Percentiles rank a stretch among this genome's conserved stretches.
These are phyloP conservation scores for Donacobius atricapilla DNA, from an alignment of 2,113 vertebrate species.

Conservation along the genomic window DNA sequence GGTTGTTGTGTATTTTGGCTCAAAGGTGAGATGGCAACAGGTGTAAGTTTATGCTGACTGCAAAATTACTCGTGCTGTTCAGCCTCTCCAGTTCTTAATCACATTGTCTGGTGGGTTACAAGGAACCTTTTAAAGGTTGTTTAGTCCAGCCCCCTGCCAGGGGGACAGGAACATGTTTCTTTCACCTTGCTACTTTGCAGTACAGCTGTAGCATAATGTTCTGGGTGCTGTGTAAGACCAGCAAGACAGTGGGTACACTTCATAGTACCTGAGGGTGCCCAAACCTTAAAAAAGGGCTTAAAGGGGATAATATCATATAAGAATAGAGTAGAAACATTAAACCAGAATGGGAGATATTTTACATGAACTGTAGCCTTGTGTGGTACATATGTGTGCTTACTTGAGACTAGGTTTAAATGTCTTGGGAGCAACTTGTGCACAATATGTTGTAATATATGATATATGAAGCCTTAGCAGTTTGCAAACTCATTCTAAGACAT, in stretches of 20 bases:
- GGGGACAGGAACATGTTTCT: neutral
- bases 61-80: neutral
- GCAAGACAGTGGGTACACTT: neutral
- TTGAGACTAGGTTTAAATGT: neutral
- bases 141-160: neutral
- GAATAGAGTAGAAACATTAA: neutral
- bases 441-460: neutral
- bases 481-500: neutral
- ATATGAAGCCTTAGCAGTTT: neutral
- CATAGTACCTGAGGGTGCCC: neutral
- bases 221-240: neutral
- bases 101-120: rapidly evolving
- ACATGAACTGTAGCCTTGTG: neutral
- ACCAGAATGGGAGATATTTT: neutral
- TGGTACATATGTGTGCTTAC: neutral
- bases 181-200: neutral
- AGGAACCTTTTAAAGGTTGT: neutral
- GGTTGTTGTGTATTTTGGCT: neutral
- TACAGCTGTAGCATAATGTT: neutral
- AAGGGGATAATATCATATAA: neutral
- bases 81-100: neutral
- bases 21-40: neutral
- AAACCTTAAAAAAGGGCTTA: neutral
- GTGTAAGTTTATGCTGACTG: neutral
- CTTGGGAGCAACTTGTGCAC: neutral